A percentile compares a stretch with the other conserved stretches of the same genome.
These are phyloP conservation scores for Epicampocera succincta DNA, from an alignment of 2,888 invertebrate genomes.

Conservation along the genomic window DNA sequence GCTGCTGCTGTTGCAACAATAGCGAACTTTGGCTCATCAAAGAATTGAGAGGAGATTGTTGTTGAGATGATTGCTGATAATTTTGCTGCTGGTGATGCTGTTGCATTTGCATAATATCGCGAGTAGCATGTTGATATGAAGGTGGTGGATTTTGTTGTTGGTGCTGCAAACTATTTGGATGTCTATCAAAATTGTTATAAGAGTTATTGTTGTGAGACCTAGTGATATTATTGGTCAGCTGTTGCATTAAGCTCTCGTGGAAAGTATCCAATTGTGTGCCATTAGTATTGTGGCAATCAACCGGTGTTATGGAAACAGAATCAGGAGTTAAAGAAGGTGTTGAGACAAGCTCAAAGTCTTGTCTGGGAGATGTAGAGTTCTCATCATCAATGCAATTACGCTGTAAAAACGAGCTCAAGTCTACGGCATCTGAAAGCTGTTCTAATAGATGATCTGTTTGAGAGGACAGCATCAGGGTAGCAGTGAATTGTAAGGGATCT, in stretches of 20 bases:
- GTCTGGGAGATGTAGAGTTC: conserved; percentile 82
- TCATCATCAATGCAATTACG: conserved; percentile 84
- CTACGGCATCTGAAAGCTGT: conserved; percentile 90
- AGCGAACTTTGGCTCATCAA: conserved; percentile 82
- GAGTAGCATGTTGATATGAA: conserved; percentile 78
- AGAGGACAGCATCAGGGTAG: conserved; percentile 90
- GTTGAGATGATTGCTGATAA: conserved; percentile 70
- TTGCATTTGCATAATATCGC: conserved; percentile 76
- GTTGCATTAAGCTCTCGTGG: conserved; percentile 87
- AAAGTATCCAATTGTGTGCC: conserved; percentile 86
- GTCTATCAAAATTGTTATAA: conserved; percentile 79
- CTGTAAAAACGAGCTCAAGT: conserved; percentile 89
- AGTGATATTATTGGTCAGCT: conserved; percentile 82
- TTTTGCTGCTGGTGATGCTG: conserved; percentile 83
- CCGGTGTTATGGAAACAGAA: conserved; percentile 82
- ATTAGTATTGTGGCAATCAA: conserved; percentile 81
- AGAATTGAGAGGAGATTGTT: conserved; percentile 77
- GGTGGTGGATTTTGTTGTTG: conserved; percentile 77
- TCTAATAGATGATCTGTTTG: conserved; percentile 89
- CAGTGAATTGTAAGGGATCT: conserved; percentile 91
- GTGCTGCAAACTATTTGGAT: conserved; percentile 78
- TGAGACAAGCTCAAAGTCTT: conserved; percentile 87
- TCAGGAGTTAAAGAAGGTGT: conserved; percentile 88
- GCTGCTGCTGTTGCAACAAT: conserved; percentile 75
- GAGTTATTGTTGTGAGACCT: conserved; percentile 77